These are phyloP conservation scores for Boleophthalmus pectinirostris DNA, from an alignment of 2,113 vertebrate species.

Conservation along the genomic window DNA sequence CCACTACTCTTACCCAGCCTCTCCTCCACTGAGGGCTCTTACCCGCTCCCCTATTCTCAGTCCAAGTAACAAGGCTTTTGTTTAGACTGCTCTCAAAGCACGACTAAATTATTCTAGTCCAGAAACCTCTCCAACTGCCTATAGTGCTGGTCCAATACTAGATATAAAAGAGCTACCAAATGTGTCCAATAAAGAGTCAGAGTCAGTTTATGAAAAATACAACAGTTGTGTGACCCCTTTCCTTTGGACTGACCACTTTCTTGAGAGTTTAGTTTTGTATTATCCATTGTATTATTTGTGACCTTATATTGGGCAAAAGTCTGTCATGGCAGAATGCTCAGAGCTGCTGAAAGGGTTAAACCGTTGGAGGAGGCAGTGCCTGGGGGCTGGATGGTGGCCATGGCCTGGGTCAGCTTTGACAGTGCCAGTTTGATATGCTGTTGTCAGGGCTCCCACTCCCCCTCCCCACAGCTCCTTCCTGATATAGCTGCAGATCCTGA, in stretches of 20 bases:
- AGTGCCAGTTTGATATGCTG: conserved; percentile 92
- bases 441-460: conserved; percentile 81
- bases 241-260: conserved; percentile 2
- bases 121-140: conserved; percentile 73
- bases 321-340: conserved; percentile 31
- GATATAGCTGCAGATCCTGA: conserved; percentile 91
- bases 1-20: conserved; percentile 58
- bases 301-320: conserved; percentile 42
- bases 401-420: conserved; percentile 89
- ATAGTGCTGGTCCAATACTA: conserved; percentile 58
- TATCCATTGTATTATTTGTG: conserved; percentile 16
- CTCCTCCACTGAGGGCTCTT: conserved; percentile 65
- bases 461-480: conserved; percentile 58
- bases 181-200: conserved; percentile 6
- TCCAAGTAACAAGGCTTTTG: conserved; percentile 68
- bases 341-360: conserved; percentile 60
- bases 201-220: no score
- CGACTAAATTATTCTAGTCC: conserved; percentile 75
- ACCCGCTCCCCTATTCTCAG: conserved; percentile 65
- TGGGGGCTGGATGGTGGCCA: conserved; percentile 69
- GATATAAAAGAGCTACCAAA: conserved; percentile 27
- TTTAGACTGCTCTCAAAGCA: conserved; percentile 70
- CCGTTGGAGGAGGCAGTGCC: conserved; percentile 52
- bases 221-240: no score
- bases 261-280: conserved; percentile 31